Conservation (phyloP, 2,113 vertebrate species). For the Chamaetylas fuelleborni region DNA sequence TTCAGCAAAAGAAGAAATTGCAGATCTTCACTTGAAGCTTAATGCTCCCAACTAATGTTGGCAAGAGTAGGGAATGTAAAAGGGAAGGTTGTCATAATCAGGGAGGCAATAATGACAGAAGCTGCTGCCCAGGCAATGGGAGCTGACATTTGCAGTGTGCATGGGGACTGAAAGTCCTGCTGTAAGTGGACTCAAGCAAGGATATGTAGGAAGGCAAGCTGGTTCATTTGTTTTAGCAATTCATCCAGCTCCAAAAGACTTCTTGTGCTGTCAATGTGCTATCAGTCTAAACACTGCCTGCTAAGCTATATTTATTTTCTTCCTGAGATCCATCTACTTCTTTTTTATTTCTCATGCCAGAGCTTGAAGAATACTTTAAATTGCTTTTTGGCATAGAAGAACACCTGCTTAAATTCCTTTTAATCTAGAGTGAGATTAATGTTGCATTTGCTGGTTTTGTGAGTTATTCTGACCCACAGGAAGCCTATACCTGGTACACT, state of each 20-base stretch:
- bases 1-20: conserved; percentile 17
- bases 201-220: not conserved
- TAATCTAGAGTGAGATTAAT: not conserved
- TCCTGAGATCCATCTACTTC: not conserved
- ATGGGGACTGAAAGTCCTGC: not conserved
- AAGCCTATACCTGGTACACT: not conserved
- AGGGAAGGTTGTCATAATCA: not conserved
- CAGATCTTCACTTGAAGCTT: not conserved
- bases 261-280: not conserved
- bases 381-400: not conserved
- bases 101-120: not conserved
- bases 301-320: not conserved
- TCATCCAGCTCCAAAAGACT: not conserved
- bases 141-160: not conserved
- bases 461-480: not conserved
- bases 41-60: not conserved
- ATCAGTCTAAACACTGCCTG: not conserved
- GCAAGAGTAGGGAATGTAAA: not conserved
- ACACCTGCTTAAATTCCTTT: not conserved
- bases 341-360: not conserved
- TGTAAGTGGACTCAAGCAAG: not conserved
- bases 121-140: not conserved
- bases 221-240: not conserved
- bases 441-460: not conserved
- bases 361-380: not conserved